Evolutionary conservation across 2,113 vertebrate species (phyloP).

Genomic region (Accipiter virgatus): DNA sequence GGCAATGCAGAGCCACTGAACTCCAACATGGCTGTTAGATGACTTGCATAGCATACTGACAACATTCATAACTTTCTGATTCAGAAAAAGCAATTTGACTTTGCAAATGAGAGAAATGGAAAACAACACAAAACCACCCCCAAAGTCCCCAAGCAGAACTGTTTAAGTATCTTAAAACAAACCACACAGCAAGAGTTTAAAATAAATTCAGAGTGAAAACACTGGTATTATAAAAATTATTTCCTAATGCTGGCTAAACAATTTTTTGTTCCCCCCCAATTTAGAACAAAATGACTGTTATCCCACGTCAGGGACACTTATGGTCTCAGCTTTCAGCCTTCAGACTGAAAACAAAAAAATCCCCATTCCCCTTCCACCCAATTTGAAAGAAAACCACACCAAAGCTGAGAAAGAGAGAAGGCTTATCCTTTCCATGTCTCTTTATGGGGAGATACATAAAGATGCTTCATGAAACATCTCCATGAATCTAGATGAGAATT

Average conservation of each 20-base stretch:
- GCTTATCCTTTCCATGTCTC: background rate
- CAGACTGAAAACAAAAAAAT: background rate
- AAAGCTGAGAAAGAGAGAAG: background rate
- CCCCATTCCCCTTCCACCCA: background rate
- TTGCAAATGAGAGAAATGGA: background rate
- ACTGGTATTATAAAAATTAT: background rate
- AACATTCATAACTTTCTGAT: background rate
- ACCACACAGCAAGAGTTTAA: background rate
- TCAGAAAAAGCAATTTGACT: background rate
- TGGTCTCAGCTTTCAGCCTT: background rate
- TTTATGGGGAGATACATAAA: background rate
- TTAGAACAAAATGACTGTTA: background rate
- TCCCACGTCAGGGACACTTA: background rate
- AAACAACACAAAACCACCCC: background rate
- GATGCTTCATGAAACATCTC: background rate
- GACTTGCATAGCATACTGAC: background rate
- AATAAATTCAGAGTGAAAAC: background rate
- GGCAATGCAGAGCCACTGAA: background rate
- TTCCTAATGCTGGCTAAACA: background rate
- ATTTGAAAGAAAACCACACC: background rate
- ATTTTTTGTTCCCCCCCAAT: background rate
- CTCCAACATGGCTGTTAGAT: background rate
- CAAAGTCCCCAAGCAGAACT: background rate
- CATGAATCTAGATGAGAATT: background rate
- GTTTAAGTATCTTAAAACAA: background rate